phyloP scores from a whole-genome alignment of 2,888 invertebrate genomes.

The Eristalis arbustorum region DNA sequence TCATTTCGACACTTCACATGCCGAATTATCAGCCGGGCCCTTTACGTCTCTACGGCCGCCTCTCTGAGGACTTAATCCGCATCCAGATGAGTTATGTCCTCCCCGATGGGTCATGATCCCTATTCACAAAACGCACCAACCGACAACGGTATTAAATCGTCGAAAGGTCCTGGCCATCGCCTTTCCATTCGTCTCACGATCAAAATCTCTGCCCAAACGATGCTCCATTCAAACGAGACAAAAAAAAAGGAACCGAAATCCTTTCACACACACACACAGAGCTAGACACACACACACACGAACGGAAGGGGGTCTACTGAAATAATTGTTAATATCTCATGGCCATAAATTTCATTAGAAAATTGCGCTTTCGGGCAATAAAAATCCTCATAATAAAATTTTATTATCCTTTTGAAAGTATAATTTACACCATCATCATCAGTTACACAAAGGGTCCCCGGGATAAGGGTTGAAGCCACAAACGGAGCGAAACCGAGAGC shows the following conservation, averaged over 20 bases:
- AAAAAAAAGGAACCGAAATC: no score
- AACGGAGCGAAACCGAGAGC: not conserved
- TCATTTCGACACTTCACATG: not conserved
- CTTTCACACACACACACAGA: slow-evolving; percentile 9
- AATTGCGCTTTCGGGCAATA: slow-evolving; percentile 60
- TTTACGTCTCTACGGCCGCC: not conserved
- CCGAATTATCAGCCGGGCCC: not conserved
- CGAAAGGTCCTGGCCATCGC: not conserved
- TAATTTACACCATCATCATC: slow-evolving; percentile 65
- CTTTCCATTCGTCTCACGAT: slow-evolving; percentile 37
- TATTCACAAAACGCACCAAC: not conserved
- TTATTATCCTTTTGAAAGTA: slow-evolving; percentile 64
- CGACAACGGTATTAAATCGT: not conserved
- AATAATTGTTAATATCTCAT: slow-evolving; percentile 61
- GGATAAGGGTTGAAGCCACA: not conserved
- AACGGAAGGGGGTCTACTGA: no score
- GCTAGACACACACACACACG: no score
- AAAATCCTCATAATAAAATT: slow-evolving; percentile 63
- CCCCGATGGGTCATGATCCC: not conserved
- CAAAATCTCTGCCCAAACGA: slow-evolving; percentile 28
- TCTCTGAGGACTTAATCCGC: not conserved
- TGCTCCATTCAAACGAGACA: not conserved
- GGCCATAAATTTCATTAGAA: slow-evolving; percentile 58
- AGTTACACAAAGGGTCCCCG: slow-evolving; percentile 29
- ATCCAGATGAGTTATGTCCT: not conserved